These are phyloP conservation scores for Xestia rhomboidea DNA, from an alignment of 2,888 invertebrate species.

Conservation along the genomic window DNA sequence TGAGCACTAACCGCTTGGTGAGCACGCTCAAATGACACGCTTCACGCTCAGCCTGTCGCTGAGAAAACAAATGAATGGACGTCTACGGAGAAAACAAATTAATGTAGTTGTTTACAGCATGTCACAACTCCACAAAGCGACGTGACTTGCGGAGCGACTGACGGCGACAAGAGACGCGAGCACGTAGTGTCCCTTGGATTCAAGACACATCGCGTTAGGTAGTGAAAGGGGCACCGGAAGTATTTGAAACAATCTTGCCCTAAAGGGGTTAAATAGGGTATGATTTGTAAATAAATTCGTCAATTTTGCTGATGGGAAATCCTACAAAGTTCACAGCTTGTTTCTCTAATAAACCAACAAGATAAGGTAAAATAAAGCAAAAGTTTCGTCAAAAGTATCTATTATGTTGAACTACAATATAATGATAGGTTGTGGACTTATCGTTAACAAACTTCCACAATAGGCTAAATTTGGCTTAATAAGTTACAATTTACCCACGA, in stretches of 20 bases:
- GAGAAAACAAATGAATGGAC: background rate
- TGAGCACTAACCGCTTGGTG: background rate
- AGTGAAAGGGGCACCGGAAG: background rate
- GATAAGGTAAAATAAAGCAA: background rate
- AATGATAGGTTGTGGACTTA: slow-evolving; percentile 2
- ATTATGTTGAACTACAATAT: slow-evolving; percentile 16
- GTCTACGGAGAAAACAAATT: background rate
- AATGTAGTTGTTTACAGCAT: background rate
- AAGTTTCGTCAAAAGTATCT: background rate
- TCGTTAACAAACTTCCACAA: slow-evolving; percentile 19
- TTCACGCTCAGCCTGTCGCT: background rate
- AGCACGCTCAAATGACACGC: background rate
- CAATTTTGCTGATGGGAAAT: background rate
- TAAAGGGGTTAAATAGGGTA: background rate
- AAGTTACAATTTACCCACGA: slow-evolving; percentile 42
- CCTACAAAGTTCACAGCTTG: background rate
- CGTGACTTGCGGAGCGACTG: no score
- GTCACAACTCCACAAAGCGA: background rate
- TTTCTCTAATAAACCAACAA: background rate
- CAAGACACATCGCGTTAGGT: background rate
- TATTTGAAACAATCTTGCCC: background rate
- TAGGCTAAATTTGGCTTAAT: slow-evolving; percentile 10
- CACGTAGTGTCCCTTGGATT: background rate
- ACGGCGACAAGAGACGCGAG: background rate
- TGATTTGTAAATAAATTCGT: background rate